These are phyloP conservation scores for Holothuria scabra DNA, from an alignment of 53 echinoderm and acorn worm species.

Conservation along the genomic window DNA sequence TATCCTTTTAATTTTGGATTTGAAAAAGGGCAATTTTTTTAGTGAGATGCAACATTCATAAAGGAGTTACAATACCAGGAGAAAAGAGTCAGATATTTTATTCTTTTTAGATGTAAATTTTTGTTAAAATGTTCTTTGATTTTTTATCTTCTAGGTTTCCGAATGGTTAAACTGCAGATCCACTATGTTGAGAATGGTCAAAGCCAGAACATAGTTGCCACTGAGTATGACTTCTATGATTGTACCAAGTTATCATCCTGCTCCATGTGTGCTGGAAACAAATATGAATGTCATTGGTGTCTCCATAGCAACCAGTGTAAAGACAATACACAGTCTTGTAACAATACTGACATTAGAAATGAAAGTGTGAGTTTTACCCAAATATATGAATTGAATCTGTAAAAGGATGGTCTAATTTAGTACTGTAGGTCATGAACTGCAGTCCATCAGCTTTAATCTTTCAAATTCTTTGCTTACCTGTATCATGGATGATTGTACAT, in stretches of 20 bases:
- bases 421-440: too few relatives aligned
- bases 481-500: too few relatives aligned
- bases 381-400: too few relatives aligned
- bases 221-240: constrained; percentile 79
- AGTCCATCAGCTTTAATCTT: too few relatives aligned
- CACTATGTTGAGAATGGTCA: constrained; percentile 12
- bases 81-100: too few relatives aligned
- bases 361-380: neutral
- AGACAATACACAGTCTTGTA: constrained; percentile 23
- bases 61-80: too few relatives aligned
- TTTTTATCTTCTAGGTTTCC: neutral
- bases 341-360: neutral
- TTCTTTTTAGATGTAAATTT: neutral
- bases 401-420: too few relatives aligned
- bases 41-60: too few relatives aligned
- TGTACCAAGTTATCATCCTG: constrained; percentile 74
- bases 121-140: too few relatives aligned
- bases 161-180: neutral
- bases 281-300: constrained; percentile 86
- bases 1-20: too few relatives aligned
- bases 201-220: constrained; percentile 56
- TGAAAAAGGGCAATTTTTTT: too few relatives aligned
- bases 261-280: constrained; percentile 67
- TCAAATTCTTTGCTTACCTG: too few relatives aligned
- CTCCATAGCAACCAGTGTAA: constrained; percentile 72